phyloP scores from a whole-genome alignment of 2,797 vertebrate genomes.

The Periparus ater region DNA sequence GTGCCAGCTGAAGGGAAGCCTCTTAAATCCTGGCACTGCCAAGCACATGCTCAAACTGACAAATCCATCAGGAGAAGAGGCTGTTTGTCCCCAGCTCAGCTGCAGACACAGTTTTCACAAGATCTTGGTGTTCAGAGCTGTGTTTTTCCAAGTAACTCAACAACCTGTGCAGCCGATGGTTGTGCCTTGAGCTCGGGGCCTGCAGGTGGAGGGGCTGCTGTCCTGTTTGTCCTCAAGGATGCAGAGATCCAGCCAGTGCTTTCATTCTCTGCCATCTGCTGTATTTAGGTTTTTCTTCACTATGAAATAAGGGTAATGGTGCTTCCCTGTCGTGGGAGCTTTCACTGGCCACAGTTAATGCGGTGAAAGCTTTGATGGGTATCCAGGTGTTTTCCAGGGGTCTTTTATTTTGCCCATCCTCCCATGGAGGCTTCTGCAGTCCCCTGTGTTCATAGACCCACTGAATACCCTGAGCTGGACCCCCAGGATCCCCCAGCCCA shows the following conservation, averaged over 20 bases:
- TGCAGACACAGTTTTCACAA: not conserved
- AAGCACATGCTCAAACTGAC: not conserved
- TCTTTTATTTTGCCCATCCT: not conserved
- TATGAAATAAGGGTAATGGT: not conserved
- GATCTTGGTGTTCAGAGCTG: not conserved
- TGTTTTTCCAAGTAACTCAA: not conserved
- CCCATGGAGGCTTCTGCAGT: not conserved
- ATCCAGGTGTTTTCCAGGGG: not conserved
- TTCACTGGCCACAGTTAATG: not conserved
- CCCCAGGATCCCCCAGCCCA: accelerated
- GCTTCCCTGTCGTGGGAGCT: not conserved
- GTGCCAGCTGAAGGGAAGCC: not conserved
- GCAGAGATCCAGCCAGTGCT: not conserved
- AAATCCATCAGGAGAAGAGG: not conserved
- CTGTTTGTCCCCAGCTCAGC: not conserved
- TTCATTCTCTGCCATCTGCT: not conserved
- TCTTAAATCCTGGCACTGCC: not conserved
- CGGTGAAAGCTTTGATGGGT: not conserved
- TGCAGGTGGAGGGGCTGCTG: not conserved
- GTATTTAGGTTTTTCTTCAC: not conserved
- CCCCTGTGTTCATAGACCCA: not conserved
- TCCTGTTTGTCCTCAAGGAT: not conserved
- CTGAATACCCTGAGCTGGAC: not conserved
- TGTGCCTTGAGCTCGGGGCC: not conserved
- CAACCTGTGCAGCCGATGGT: not conserved